These are phyloP conservation scores for Nephrocerus scutellatus DNA, from an alignment of 2,888 invertebrate genomes.

Conservation along the genomic window DNA sequence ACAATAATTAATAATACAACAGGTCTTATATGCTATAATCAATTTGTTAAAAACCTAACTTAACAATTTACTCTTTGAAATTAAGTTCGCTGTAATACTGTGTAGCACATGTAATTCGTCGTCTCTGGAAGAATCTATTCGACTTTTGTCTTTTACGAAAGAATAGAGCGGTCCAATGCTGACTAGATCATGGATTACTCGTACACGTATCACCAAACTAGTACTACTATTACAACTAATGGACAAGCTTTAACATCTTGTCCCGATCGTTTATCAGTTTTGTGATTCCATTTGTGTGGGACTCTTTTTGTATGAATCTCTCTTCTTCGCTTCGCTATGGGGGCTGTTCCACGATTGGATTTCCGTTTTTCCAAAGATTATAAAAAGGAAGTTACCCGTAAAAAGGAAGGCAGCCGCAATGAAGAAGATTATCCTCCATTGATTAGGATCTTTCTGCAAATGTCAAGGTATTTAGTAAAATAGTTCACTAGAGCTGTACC, in stretches of 20 bases:
- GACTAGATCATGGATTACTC: constrained; percentile 22
- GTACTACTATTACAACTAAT: no score
- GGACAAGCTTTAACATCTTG: not conserved
- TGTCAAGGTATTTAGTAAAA: no score
- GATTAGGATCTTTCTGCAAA: constrained; percentile 54
- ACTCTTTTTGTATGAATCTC: constrained; percentile 9
- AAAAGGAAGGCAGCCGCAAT: constrained; percentile 64
- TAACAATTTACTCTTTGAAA: no score
- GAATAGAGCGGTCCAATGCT: no score
- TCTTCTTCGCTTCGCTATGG: constrained; percentile 14
- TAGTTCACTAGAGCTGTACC: constrained; percentile 1
- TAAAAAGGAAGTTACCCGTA: constrained; percentile 60
- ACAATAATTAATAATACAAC: no score
- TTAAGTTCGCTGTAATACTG: no score
- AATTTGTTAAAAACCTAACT: no score
- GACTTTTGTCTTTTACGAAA: no score
- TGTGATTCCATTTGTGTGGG: constrained; percentile 15
- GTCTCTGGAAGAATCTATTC: no score
- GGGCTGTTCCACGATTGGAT: constrained; percentile 67
- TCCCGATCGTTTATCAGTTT: constrained; percentile 10
- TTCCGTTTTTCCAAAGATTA: constrained; percentile 60
- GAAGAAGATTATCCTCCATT: constrained; percentile 72
- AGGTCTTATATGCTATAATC: no score
- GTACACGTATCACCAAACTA: no score
- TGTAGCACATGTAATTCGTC: no score